Evolutionary conservation across 2,888 invertebrate species (phyloP).

Genomic region (Phaonia tiefii): DNA sequence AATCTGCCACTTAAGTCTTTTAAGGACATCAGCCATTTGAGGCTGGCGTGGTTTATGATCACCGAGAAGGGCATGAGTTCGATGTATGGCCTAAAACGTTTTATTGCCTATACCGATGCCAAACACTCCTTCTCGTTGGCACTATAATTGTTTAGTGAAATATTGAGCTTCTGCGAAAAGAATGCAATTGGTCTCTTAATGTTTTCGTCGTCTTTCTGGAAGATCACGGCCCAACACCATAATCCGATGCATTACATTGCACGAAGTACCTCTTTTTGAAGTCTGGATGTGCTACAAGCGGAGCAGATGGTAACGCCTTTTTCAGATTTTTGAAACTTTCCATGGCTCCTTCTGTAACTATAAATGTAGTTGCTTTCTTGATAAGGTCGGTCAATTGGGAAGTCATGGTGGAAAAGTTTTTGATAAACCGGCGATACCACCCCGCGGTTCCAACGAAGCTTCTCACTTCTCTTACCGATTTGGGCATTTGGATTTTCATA

Average conservation of each 20-base stretch:
- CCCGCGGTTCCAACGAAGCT: not conserved
- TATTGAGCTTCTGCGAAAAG: conserved; percentile 37
- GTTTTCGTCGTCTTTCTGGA: conserved; percentile 41
- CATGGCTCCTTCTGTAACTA: not conserved
- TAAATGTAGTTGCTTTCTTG: not conserved
- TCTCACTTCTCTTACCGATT: conserved; percentile 5
- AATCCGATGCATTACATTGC: conserved; percentile 61
- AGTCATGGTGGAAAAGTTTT: not conserved
- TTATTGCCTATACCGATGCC: too few species aligned
- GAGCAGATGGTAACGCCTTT: conserved; percentile 15
- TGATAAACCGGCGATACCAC: not conserved
- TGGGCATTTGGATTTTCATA: not conserved
- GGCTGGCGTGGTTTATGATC: too few species aligned
- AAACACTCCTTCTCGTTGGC: conserved; percentile 63
- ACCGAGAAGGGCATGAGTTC: not conserved
- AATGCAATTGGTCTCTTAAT: conserved; percentile 32
- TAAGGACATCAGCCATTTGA: too few species aligned
- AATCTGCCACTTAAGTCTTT: too few species aligned
- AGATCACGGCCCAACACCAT: conserved; percentile 58
- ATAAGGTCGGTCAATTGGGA: not conserved
- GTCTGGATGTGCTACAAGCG: conserved; percentile 59
- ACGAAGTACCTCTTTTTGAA: conserved; percentile 57
- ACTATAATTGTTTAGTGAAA: conserved; percentile 46
- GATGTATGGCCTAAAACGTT: not conserved
- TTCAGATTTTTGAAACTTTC: conserved; percentile 20